Conservation (phyloP, 1,140 invertebrate genomes). For the Tyrophagus putrescentiae region DNA sequence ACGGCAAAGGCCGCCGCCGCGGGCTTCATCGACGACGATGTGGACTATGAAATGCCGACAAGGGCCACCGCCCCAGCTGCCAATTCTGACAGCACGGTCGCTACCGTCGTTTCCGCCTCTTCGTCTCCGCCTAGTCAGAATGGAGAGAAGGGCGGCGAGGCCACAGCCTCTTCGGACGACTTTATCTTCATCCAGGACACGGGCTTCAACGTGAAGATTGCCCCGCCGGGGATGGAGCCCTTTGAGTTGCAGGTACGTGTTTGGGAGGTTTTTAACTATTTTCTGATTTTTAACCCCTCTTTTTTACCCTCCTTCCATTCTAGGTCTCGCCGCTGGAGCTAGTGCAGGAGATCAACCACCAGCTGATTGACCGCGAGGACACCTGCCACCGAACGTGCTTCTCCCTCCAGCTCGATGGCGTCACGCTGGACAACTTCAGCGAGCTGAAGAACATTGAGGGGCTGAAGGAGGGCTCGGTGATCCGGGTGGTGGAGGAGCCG, state of each 20-base stretch:
- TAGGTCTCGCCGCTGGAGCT: slow-evolving; percentile 92
- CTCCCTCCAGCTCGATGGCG: slow-evolving; percentile 80
- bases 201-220: slow-evolving; percentile 74
- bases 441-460: slow-evolving; percentile 92
- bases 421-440: slow-evolving; percentile 89
- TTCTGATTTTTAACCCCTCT: slow-evolving; percentile 2
- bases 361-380: slow-evolving; percentile 93
- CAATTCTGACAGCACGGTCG: background rate
- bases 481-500: slow-evolving; percentile 73
- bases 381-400: slow-evolving; percentile 96
- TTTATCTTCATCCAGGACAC: slow-evolving; percentile 81
- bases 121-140: slow-evolving; percentile 15
- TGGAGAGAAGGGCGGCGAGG: background rate
- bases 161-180: slow-evolving; percentile 26
- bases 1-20: slow-evolving; percentile 1
- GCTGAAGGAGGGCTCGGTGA: slow-evolving; percentile 79
- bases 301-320: background rate
- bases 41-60: slow-evolving; percentile 8
- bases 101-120: slow-evolving; percentile 3
- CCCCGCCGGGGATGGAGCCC: slow-evolving; percentile 67
- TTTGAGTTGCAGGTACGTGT: slow-evolving; percentile 69
- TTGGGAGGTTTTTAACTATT: slow-evolving; percentile 4
- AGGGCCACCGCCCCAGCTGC: background rate
- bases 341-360: slow-evolving; percentile 95
- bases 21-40: slow-evolving; percentile 24